Evolutionary conservation across 2,888 invertebrate genomes (phyloP), one percentile per base, ranked within the genome.

Genomic region (Heteropelma amictum): DNA sequence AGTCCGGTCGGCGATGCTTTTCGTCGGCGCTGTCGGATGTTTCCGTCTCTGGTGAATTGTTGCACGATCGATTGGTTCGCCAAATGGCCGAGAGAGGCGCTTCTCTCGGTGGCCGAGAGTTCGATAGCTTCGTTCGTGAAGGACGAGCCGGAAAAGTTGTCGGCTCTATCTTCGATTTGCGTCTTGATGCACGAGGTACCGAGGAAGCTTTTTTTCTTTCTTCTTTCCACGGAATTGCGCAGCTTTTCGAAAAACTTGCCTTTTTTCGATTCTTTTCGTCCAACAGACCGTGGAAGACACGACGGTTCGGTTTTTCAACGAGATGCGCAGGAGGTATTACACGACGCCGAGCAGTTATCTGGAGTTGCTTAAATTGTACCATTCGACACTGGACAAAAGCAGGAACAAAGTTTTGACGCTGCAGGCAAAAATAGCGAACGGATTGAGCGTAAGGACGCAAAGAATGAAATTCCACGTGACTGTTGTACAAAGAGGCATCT

Each of bases 21-120:
- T 88, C 92, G 95, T 92, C 93, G 95, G 40, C 92, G 97, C 5
- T 95, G 97, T 82, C 93, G 97, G 45, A 97, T 97, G 95, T 98
- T 97, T 87, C 98, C 98, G 0, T 97, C 97, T 0, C 90, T 98
- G 77, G 91, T 93, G 47, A 98, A 97, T 89, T 97, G 97, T 86
- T 97, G 97, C 84, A 97, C 97, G 0, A 97, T 98, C 71, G 97
- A 98, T 87, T 98, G 98, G 97, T 97, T 97, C 88, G 94, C 94
- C 1, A 96, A 95, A 83, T 97, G 97, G 97, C 97, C 97, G 0
- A 92, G 93, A 8, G 97, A 97, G 84, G 97, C 97, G 10, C 90
- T 97, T 61, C 90, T 95, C 12, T 95, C 96, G 0, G 97, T 96
- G 0, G 96, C 97, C 0, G 87, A 93, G 65, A 95, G 93, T 75